Percentiles rank a stretch among this genome's conserved stretches.
Conservation (phyloP, 2,797 vertebrate genomes). For the Heteromormyrus szaboi region DNA sequence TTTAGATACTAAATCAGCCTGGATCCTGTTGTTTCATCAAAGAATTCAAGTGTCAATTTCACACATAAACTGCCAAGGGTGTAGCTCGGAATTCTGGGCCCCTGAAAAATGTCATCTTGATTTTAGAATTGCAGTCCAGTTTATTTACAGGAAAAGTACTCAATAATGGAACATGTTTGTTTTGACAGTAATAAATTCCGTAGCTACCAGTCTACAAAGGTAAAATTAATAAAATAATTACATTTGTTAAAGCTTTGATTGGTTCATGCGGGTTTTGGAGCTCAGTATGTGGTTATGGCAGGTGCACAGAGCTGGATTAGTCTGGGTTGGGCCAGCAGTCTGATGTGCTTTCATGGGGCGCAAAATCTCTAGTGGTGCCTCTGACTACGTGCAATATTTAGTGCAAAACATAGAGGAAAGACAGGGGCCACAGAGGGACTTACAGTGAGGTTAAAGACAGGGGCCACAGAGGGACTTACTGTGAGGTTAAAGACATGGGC, state of each 20-base stretch:
- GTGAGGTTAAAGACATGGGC: neutral
- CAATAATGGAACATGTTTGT: neutral
- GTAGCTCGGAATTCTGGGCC: neutral
- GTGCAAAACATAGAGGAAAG: neutral
- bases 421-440: constrained; percentile 19
- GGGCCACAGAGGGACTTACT: constrained; percentile 24
- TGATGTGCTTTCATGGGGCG: neutral
- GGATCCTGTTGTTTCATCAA: neutral
- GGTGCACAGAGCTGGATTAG: neutral
- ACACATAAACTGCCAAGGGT: neutral
- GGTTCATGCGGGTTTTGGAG: neutral
- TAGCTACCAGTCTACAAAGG: neutral
- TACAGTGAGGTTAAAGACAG: neutral
- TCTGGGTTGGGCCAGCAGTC: neutral
- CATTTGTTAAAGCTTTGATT: neutral
- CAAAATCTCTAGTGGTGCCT: neutral
- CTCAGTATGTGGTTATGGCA: neutral
- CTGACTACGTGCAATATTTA: neutral
- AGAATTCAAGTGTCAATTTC: neutral
- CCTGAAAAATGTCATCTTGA: neutral
- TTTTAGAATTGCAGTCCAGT: neutral
- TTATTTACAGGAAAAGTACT: neutral
- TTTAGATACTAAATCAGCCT: neutral
- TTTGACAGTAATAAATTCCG: neutral
- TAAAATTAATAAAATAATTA: neutral